Percentiles rank a stretch among this genome's conserved stretches.
Conservation (phyloP, 2,113 vertebrate species). For the Calyptomena viridis region DNA sequence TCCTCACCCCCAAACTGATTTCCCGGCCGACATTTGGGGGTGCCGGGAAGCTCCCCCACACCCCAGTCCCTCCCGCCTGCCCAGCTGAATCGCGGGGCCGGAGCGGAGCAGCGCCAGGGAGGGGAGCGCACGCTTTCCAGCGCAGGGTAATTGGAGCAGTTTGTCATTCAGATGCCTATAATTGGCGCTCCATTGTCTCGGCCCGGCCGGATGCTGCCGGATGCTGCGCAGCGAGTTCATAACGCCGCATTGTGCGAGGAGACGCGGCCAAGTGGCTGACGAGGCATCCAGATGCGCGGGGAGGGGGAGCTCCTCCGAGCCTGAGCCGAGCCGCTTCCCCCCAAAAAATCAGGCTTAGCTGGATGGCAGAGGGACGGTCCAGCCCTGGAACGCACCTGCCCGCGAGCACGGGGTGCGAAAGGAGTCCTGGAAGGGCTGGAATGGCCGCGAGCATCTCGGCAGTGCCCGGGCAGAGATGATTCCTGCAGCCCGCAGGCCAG, state of each 20-base stretch:
- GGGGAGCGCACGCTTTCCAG: background rate
- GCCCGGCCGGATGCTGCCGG: constrained; percentile 63
- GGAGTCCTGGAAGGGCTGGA: background rate
- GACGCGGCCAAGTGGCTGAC: constrained; percentile 51
- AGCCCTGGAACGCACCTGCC: background rate
- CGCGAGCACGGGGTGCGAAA: accelerated
- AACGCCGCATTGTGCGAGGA: constrained; percentile 9
- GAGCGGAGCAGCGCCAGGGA: background rate
- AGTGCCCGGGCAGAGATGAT: background rate
- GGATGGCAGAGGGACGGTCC: background rate
- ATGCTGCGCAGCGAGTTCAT: constrained; percentile 21
- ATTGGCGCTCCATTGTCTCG: constrained; percentile 72
- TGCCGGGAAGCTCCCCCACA: accelerated
- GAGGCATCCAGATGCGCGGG: constrained; percentile 17
- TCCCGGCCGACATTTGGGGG: background rate
- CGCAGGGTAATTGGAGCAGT: constrained; percentile 76
- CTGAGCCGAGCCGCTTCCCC: accelerated
- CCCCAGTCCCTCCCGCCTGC: accelerated
- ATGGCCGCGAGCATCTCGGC: accelerated
- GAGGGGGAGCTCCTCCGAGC: background rate
- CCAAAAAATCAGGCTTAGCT: background rate
- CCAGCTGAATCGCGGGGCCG: background rate
- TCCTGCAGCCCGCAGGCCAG: accelerated
- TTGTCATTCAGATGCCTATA: constrained; percentile 79
- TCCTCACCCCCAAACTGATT: background rate